Evolutionary conservation across 2,113 vertebrate species (phyloP).

Genomic region (Melanerpes aurifrons): DNA sequence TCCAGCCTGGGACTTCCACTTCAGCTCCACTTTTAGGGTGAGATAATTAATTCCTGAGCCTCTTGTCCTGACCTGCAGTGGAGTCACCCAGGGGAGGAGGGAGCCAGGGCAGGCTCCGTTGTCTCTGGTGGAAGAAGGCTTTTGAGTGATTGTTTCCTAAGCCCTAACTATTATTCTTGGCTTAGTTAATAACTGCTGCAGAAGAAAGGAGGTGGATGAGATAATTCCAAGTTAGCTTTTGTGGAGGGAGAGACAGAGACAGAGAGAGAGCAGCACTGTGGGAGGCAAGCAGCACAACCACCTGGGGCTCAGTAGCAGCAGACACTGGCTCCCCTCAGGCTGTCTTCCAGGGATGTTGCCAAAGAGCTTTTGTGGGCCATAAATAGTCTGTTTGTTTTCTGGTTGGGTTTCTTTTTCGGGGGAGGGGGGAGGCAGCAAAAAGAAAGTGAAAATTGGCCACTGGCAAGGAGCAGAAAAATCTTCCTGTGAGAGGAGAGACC

Average conservation of each 20-base stretch:
- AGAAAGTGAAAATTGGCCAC: not conserved
- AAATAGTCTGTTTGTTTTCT: not conserved
- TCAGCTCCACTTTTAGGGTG: not conserved
- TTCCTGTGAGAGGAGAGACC: not conserved
- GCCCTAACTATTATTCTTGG: not conserved
- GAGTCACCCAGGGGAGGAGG: not conserved
- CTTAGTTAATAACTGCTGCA: not conserved
- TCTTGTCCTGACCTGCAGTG: not conserved
- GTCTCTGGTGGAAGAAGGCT: not conserved
- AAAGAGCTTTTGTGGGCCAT: constrained; percentile 3
- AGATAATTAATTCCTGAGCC: not conserved
- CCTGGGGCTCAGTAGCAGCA: not conserved
- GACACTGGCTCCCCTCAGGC: not conserved
- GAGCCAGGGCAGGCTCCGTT: not conserved
- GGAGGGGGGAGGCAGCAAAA: not conserved
- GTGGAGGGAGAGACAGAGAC: not conserved
- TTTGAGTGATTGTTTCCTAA: not conserved
- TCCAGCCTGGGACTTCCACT: not conserved
- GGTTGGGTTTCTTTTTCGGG: not conserved
- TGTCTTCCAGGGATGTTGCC: not conserved
- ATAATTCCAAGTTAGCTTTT: not conserved
- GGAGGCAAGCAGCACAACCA: not conserved
- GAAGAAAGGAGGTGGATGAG: not conserved
- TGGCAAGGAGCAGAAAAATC: not conserved
- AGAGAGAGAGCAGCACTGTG: not conserved